Evolutionary conservation across 2,113 vertebrate genomes (phyloP), one percentile per base, ranked within the genome.

Genomic region (Bubo bubo): DNA sequence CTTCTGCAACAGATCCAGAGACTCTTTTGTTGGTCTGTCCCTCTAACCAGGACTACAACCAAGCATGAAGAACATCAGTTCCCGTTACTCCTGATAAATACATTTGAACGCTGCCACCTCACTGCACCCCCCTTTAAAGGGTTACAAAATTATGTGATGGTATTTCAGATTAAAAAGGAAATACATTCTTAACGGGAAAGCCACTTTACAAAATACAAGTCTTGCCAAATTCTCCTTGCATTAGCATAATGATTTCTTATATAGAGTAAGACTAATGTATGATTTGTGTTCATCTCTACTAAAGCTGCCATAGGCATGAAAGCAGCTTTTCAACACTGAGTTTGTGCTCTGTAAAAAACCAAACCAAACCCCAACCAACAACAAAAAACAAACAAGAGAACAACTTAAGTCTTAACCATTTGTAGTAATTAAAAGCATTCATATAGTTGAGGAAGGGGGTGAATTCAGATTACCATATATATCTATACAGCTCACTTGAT

Each of bases 161-260:
- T 79, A 72, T 91, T 94, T 94, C 83, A 35, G 34, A 86, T 60
- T 58, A 79, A 87, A 84, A 92, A 94, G 90, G 94, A 97, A 97
- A 96, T 60, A 59, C 76, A 72, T 85, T 87, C 80, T 96, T 92
- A 85, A 86, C 23, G 0, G 70, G 56, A 86, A 97, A 93, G 84
- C 53, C 60, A 75, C 49, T 96, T 95, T 87, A 87, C 91, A 91
- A 95, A 97, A 97, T 45, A 79, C 41, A 26, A 53, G 41, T 75
- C 80, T 95, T 96, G 89, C 84, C 86, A 96, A 95, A 92, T 82
- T 87, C 66, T 94, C 73, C 62, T 79, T 11, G 1, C 32, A 30
- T 74, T 74, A 77, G 32, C 53, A 68, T 43, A 76, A 59, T 28
- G 13, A 60, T 75, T 91, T 95, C 58, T 86, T 79, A 71, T 12